A percentile compares a stretch with the other conserved stretches of the same genome.
These are phyloP conservation scores for Haemorhous mexicanus DNA, from an alignment of 2,113 vertebrate species.

Conservation along the genomic window DNA sequence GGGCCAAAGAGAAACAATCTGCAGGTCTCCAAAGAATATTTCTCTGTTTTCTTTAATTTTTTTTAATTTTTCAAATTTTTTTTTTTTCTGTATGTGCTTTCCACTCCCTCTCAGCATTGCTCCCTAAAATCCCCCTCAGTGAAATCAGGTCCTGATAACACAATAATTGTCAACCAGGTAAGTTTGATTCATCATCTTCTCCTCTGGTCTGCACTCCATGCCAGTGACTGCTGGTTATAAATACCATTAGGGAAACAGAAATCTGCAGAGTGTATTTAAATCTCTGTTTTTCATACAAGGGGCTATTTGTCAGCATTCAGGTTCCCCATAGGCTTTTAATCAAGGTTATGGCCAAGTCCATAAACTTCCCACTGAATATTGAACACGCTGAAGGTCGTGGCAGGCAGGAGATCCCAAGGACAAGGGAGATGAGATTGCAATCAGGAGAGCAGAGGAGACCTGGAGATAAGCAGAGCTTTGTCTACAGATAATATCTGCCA, in stretches of 20 bases:
- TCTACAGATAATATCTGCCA: conserved; percentile 62
- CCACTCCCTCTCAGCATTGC: not conserved
- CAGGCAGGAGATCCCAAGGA: conserved; percentile 69
- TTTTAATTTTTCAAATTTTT: not conserved
- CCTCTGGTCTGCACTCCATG: not conserved
- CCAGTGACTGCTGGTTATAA: conserved; percentile 61
- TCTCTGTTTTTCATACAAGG: conserved; percentile 31
- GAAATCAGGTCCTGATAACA: not conserved
- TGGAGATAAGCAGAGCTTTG: conserved; percentile 66
- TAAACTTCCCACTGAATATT: conserved; percentile 76
- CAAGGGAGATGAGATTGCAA: conserved; percentile 72
- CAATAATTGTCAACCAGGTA: conserved; percentile 4
- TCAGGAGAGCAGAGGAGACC: conserved; percentile 62
- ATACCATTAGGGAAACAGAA: conserved; percentile 57
- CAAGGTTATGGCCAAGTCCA: conserved; percentile 72
- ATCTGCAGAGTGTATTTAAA: conserved; percentile 43
- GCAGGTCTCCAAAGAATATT: not conserved
- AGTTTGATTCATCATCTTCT: conserved; percentile 1
- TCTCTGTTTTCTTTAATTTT: not conserved
- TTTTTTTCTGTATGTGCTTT: not conserved
- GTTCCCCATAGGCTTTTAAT: conserved; percentile 69
- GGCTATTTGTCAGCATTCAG: conserved; percentile 49
- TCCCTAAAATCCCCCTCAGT: not conserved
- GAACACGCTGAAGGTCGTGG: conserved; percentile 70
- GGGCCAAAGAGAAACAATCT: not conserved